Base-by-base conservation (phyloP, 2,888 invertebrate species). In the Caenorhabditis angaria region DNA sequence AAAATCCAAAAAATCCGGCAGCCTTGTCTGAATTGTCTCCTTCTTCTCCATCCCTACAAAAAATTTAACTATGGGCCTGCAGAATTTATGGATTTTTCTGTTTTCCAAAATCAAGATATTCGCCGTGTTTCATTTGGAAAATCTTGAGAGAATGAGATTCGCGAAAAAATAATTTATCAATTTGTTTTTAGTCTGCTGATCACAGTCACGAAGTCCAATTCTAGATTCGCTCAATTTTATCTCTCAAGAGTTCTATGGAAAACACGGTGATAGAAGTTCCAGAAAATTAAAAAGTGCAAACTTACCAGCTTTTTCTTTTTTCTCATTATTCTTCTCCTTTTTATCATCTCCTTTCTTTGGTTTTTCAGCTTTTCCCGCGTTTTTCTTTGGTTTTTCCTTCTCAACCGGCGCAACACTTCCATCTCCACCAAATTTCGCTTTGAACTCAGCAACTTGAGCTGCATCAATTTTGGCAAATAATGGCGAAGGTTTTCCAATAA, bases 401-500 rank as follows among this genome's bases (percentile, higher is more conserved):
- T 50, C 28, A 5, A 41, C 28, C 28, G 50, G 61, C 18, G 41
- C 41, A 5, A 18, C 54, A 22, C 22, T 47, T 47, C 20, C 24
- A 12, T 14, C 35, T 20, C 75, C 77, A 10, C 76, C 77, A 28
- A 77, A 80, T 51, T 66, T 65, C 2, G 91, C 90, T 81, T 93
- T 92, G 28, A 96, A 89, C 53, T 91, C 91, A 61, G 94, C 93
- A 0, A 95, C 91, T n/a, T 90, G 88, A 0, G 91, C 89, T 5
- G 91, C 90, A 80, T 96, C 96, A 61, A 97, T 92, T 89, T 95
- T 96, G 24, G 69, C 91, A 89, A 97, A 97, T 1, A 99, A 89
- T 0, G 97, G 96, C 54, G 91, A 91, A 0, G 96, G 94, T 90
- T 89, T 93, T 66, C 94, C 93, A 82, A 97, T 92, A 85, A 91